Evolutionary conservation across 1,140 invertebrate genomes (phyloP).

Genomic region (Delia radicum): DNA sequence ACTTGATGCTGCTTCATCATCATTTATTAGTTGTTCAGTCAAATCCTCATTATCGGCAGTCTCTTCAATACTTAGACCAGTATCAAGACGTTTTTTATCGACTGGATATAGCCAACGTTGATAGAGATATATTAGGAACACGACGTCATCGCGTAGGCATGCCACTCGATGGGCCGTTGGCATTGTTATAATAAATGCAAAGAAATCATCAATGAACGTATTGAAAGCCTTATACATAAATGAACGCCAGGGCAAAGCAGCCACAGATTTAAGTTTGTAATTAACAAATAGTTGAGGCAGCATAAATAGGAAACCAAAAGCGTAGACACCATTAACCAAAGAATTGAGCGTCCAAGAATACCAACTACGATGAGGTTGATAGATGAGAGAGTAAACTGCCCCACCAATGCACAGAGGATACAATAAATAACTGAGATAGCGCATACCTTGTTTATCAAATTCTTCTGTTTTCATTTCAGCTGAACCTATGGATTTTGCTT

Average conservation of each 20-base stretch:
- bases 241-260: constrained; percentile 94
- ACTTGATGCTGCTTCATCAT: not conserved
- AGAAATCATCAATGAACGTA: constrained; percentile 98
- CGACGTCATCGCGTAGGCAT: constrained; percentile 95
- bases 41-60: constrained; percentile 22
- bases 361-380: constrained; percentile 94
- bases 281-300: constrained; percentile 97
- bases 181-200: constrained; percentile 99
- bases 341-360: constrained; percentile 95
- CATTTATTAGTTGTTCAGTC: not conserved
- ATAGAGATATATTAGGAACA: constrained; percentile 96
- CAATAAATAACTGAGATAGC: constrained; percentile 86
- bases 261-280: constrained; percentile 98
- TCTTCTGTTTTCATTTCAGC: constrained; percentile 79
- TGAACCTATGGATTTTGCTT: constrained; percentile 45
- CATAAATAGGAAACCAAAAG: constrained; percentile 98
- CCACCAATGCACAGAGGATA: constrained; percentile 85
- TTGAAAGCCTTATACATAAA: constrained; percentile 99
- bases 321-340: constrained; percentile 95
- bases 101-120: constrained; percentile 98
- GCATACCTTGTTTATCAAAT: constrained; percentile 89
- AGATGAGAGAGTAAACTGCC: constrained; percentile 89
- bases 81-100: constrained; percentile 83
- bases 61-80: constrained; percentile 59
- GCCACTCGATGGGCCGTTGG: constrained; percentile 94